A percentile compares a stretch with the other conserved stretches of the same genome.
Evolutionary conservation across 2,888 invertebrate genomes (phyloP).

Genomic region (Trichogramma dendrolimi): DNA sequence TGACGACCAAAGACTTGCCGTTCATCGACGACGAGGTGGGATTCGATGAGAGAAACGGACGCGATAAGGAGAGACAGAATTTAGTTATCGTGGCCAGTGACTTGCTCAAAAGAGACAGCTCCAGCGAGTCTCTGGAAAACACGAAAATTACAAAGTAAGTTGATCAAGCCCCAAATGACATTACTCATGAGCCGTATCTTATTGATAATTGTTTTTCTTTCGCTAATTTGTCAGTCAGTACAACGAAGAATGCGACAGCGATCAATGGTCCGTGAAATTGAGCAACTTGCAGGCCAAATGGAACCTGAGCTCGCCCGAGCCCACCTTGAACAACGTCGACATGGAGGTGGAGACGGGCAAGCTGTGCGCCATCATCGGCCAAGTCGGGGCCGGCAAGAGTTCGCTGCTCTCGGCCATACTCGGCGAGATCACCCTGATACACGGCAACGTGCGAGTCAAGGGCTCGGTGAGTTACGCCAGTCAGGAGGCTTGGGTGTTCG

Average conservation of each 20-base stretch:
- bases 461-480: conserved; percentile 71
- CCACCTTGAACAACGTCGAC: conserved; percentile 57
- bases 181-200: neutral
- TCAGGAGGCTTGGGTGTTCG: conserved; percentile 84
- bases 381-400: conserved; percentile 73
- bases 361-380: conserved; percentile 68
- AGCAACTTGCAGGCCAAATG: conserved; percentile 52
- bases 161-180: neutral
- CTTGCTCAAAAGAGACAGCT: conserved; percentile 10
- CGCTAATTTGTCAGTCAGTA: no score
- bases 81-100: conserved; percentile 23
- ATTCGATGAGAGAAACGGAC: conserved; percentile 2
- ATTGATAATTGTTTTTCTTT: neutral
- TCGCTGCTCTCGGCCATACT: conserved; percentile 67
- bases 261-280: conserved; percentile 34
- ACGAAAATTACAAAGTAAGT: conserved; percentile 9
- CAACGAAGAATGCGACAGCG: neutral
- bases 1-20: conserved; percentile 35
- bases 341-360: conserved; percentile 58
- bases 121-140: neutral
- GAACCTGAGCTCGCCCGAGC: conserved; percentile 54
- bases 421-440: conserved; percentile 63
- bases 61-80: conserved; percentile 25
- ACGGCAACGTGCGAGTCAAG: conserved; percentile 62
- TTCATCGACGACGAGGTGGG: conserved; percentile 40